Base-by-base conservation (phyloP, 2,888 invertebrate species). In the Lasioglossum lativentre region DNA sequence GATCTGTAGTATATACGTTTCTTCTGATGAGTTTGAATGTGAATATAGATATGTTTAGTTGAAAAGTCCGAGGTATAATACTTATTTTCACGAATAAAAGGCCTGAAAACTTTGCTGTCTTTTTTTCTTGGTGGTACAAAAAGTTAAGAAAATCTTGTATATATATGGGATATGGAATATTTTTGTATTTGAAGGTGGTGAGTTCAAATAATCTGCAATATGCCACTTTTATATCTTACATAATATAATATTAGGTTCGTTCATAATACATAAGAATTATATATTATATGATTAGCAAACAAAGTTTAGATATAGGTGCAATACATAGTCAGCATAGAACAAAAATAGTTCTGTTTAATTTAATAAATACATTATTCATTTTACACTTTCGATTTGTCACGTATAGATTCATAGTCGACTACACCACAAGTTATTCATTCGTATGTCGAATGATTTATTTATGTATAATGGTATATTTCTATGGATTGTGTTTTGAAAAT, bases 1-100 rank as follows among this genome's bases (percentile, higher is more conserved):
- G 87, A 90, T 89, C 77, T 88, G 90, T 91, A 90, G 90, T 89
- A 88, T 86, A 86, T 90, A 90, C 90, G 85, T 91, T 88, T 90
- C 83, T 91, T 86, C 86, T 85, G 85, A 90, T 91, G 83, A 90
- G 86, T 90, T 90, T 90, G 89, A 86, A 90, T 90, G 89, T 90
- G 89, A 80, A 86, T 78, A 88, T 90, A 89, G 86, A 88, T 82
- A 80, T 90, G 86, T 90, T 90, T 90, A 84, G 86, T 90, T 90
- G 40, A 80, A 72, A 80, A 76, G 80, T 76, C 85, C 82, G 83
- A 88, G 87, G 82, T 89, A 90, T 85, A 90, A 85, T 88, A 70
- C 84, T 86, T 86, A 80, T 87, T 90, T 88, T 85, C 75, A 86
- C 66, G 56, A 90, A 86, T 88, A 89, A 90, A 90, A 83, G 83